phyloP scores from a whole-genome alignment of 2,888 invertebrate species.

The Erpobdella octoculata region DNA sequence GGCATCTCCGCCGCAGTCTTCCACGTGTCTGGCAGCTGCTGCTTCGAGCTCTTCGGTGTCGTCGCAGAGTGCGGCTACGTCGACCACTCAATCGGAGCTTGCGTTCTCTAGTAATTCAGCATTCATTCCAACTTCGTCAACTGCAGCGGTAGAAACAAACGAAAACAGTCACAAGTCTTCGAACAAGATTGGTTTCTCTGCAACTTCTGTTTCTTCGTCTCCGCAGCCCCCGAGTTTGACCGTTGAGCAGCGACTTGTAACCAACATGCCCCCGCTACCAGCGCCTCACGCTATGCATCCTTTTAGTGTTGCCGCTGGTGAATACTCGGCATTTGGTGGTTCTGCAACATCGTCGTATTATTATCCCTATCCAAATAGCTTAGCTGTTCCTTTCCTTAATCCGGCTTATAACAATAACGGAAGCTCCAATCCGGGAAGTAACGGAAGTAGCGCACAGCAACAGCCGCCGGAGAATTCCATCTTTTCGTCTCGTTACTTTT shows the following conservation, averaged over 20 bases:
- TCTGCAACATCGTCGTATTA: neutral
- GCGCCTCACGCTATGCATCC: neutral
- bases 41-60: neutral
- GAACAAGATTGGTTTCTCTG: neutral
- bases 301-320: too few relatives aligned
- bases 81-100: neutral
- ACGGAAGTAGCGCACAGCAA: neutral
- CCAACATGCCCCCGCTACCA: neutral
- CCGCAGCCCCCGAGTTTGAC: neutral
- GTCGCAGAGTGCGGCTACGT: neutral
- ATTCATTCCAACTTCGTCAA: neutral
- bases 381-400: neutral
- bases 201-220: too few relatives aligned
- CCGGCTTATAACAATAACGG: neutral
- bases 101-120: neutral
- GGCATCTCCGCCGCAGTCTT: neutral
- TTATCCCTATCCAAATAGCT: neutral
- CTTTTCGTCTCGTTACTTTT: slow-evolving; percentile 4
- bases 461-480: neutral
- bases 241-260: neutral
- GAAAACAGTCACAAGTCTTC: neutral
- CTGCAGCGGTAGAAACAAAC: neutral
- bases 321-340: neutral
- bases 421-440: neutral
- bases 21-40: neutral